phyloP scores from a whole-genome alignment of 2,888 invertebrate genomes.

The Anoplius nigerrimus region DNA sequence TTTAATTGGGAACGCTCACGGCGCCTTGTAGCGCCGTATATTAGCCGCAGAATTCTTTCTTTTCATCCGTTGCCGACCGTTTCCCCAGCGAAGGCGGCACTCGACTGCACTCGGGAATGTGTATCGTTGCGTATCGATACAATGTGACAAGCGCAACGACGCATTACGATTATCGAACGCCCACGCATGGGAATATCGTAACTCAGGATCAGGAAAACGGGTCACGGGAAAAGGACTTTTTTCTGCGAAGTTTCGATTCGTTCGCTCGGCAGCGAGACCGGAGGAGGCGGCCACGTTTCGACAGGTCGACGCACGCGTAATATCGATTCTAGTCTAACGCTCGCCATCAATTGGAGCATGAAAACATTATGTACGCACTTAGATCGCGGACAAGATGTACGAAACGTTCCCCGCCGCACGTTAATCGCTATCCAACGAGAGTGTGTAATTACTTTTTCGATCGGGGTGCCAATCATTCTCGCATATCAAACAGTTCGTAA shows the following conservation, averaged over 20 bases:
- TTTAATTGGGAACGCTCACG: not conserved
- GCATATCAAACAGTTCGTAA: no score
- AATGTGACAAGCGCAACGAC: not conserved
- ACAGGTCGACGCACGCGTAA: constrained; percentile 50
- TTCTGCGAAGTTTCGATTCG: not conserved
- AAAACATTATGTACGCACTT: constrained; percentile 19
- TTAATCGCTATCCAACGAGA: no score
- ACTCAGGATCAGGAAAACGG: not conserved
- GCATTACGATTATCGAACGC: constrained; percentile 2
- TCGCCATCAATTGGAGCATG: constrained; percentile 56
- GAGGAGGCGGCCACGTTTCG: constrained; percentile 43
- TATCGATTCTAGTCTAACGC: constrained; percentile 52
- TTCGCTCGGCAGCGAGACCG: constrained; percentile 15
- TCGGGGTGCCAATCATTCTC: no score
- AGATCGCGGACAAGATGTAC: not conserved
- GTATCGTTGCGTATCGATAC: constrained; percentile 3
- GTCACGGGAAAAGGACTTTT: no score
- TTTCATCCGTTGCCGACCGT: not conserved
- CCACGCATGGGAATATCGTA: not conserved
- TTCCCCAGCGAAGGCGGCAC: not conserved
- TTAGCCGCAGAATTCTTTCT: not conserved
- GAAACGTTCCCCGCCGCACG: not conserved
- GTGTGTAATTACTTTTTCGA: no score
- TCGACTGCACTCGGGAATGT: no score
- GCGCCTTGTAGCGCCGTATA: not conserved